Conservation (phyloP, 2,113 vertebrate genomes). For the Hirundichthys speculiger region DNA sequence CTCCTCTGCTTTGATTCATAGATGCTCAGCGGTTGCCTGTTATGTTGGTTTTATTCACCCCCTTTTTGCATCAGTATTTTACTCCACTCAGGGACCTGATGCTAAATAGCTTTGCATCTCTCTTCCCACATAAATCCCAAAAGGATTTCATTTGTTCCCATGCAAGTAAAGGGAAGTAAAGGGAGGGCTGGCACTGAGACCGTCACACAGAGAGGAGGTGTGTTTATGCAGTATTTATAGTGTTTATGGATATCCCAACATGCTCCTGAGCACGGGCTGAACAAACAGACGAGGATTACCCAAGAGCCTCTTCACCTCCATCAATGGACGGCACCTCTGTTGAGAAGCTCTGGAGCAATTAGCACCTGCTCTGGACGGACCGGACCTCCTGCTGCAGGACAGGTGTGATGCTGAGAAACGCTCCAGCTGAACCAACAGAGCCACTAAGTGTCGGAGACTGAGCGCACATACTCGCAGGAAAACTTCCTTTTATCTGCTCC, state of each 20-base stretch:
- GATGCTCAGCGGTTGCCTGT: conserved; percentile 45
- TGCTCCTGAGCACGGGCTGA: conserved; percentile 21
- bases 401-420: conserved; percentile 52
- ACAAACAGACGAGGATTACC: conserved; percentile 43
- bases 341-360: conserved; percentile 63
- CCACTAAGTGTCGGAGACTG: background rate
- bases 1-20: conserved; percentile 8
- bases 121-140: conserved; percentile 47
- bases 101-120: conserved; percentile 74
- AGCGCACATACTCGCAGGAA: conserved; percentile 3
- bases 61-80: conserved; percentile 23
- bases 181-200: conserved; percentile 26
- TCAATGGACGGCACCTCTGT: conserved; percentile 50
- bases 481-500: no score
- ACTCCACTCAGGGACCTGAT: conserved; percentile 54
- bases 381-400: conserved; percentile 34
- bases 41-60: conserved; percentile 53
- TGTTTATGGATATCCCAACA: conserved; percentile 8
- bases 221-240: conserved; percentile 9
- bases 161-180: no score
- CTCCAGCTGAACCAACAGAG: conserved; percentile 65
- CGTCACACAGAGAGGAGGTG: conserved; percentile 31
- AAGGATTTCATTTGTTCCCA: conserved; percentile 43
- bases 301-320: conserved; percentile 16
- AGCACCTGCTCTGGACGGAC: conserved; percentile 51